Evolutionary conservation across 2,113 vertebrate genomes (phyloP).

Genomic region (Galeopterus variegatus): DNA sequence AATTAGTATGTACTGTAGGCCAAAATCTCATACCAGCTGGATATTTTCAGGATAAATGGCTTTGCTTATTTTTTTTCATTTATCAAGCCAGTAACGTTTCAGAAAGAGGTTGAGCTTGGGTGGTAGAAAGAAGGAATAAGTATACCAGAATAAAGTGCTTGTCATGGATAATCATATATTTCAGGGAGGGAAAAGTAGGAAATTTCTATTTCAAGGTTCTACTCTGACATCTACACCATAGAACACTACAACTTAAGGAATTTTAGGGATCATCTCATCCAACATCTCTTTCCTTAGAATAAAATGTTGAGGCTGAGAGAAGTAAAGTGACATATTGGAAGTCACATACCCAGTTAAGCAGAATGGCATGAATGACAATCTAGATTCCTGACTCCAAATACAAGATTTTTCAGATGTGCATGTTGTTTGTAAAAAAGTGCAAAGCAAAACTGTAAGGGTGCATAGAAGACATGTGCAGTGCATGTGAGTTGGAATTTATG

Average conservation of each 20-base stretch:
- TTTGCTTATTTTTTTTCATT: slow-evolving; percentile 80
- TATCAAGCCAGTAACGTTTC: slow-evolving; percentile 82
- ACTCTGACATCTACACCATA: neutral
- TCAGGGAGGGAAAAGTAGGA: neutral
- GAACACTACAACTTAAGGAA: neutral
- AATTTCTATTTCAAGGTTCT: neutral
- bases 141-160: neutral
- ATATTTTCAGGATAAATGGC: slow-evolving; percentile 79
- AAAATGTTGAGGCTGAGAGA: neutral
- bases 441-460: neutral
- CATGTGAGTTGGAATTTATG: neutral
- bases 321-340: neutral
- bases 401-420: neutral
- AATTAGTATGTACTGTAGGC: slow-evolving; percentile 88
- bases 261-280: neutral
- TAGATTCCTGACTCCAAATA: neutral
- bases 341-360: neutral
- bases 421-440: neutral
- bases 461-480: neutral
- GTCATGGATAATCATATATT: neutral
- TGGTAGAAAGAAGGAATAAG: neutral
- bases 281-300: neutral
- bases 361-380: neutral
- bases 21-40: slow-evolving; percentile 86
- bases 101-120: slow-evolving; percentile 32